These are phyloP conservation scores for Drosophila sturtevanti DNA, from an alignment of 1,140 invertebrate species.

Conservation along the genomic window DNA sequence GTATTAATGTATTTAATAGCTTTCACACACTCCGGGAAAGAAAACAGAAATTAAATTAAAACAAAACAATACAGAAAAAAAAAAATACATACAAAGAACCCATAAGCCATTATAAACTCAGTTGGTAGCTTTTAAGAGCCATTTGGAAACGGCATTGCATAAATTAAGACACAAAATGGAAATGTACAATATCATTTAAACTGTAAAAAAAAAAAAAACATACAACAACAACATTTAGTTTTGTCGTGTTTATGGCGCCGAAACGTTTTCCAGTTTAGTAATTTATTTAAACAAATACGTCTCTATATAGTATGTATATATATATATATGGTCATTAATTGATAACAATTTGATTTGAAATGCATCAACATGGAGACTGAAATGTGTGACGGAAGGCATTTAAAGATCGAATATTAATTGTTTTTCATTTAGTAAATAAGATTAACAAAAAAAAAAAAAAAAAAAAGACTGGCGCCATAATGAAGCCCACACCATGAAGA, in stretches of 20 bases:
- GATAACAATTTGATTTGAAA: constrained; percentile 63
- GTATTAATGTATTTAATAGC: constrained; percentile 48
- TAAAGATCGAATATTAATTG: constrained; percentile 68
- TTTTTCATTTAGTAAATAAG: constrained; percentile 65
- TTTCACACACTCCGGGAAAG: constrained; percentile 66
- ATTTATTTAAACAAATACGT: constrained; percentile 55
- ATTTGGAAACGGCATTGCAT: constrained; percentile 65
- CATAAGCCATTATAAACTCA: constrained; percentile 44
- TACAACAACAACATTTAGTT: constrained; percentile 50
- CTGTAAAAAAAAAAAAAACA: constrained; percentile 36
- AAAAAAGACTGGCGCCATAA: constrained; percentile 51
- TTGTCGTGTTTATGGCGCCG: constrained; percentile 32
- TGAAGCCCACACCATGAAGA: constrained; percentile 38
- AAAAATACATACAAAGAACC: constrained; percentile 8
- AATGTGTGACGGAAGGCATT: constrained; percentile 74
- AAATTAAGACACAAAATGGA: constrained; percentile 60
- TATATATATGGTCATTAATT: constrained; percentile 63
- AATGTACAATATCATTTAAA: constrained; percentile 51
- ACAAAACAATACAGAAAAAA: constrained; percentile 9
- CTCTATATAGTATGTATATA: neutral
- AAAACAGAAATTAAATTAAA: constrained; percentile 28
- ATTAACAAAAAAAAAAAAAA: constrained; percentile 31
- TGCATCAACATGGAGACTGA: constrained; percentile 17
- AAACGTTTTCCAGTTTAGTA: constrained; percentile 36
- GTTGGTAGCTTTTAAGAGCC: constrained; percentile 55